These are phyloP conservation scores for Strigamia maritima DNA, from an alignment of 2,888 invertebrate species.

Conservation along the genomic window DNA sequence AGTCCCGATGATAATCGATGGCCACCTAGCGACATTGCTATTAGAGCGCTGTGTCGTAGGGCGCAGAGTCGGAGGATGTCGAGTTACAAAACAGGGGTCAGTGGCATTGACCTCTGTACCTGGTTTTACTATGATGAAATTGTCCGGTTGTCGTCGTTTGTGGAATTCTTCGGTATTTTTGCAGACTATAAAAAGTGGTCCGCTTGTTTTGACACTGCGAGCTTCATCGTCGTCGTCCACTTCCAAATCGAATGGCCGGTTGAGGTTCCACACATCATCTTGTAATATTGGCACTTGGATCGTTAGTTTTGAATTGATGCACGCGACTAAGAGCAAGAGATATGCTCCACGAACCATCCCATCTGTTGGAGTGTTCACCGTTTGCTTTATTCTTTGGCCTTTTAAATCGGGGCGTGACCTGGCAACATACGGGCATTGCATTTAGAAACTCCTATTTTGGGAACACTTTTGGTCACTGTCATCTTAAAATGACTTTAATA, in stretches of 20 bases:
- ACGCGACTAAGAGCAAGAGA: background rate
- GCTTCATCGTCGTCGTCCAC: background rate
- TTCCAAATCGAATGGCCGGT: background rate
- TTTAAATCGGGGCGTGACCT: conserved; percentile 9
- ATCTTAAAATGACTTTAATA: background rate
- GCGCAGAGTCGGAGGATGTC: background rate
- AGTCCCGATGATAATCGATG: background rate
- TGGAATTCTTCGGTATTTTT: background rate
- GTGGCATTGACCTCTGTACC: background rate
- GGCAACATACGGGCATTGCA: background rate
- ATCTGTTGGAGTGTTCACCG: background rate
- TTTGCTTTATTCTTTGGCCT: background rate
- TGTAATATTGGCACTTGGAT: background rate
- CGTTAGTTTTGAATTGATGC: background rate
- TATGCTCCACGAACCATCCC: conserved; percentile 7
- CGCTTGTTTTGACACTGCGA: background rate
- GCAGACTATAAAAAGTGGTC: background rate
- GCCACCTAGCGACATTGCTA: background rate
- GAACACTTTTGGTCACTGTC: background rate
- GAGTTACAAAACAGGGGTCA: background rate
- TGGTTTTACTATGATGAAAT: background rate
- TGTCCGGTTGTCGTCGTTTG: background rate
- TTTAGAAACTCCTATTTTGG: background rate
- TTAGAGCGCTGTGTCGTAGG: background rate
- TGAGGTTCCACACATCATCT: background rate